Conservation (phyloP, 2,797 vertebrate species). For the Tragopan temminckii region DNA sequence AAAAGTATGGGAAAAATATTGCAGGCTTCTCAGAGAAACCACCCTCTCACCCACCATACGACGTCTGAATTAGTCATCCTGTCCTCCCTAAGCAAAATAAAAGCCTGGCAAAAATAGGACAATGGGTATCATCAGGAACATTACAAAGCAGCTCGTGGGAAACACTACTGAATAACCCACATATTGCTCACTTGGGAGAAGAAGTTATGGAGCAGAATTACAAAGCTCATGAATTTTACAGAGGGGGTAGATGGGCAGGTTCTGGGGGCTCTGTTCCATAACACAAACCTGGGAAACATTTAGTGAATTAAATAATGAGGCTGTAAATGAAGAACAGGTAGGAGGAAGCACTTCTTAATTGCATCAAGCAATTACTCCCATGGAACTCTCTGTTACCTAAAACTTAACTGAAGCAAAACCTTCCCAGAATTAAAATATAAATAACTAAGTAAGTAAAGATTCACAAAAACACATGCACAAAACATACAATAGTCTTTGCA, state of each 20-base stretch:
- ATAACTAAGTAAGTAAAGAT: neutral
- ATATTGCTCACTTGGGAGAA: neutral
- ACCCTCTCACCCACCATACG: neutral
- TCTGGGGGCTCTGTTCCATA: neutral
- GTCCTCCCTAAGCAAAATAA: neutral
- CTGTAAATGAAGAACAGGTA: constrained; percentile 13
- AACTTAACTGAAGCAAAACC: neutral
- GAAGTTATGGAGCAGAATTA: neutral
- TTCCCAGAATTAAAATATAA: neutral
- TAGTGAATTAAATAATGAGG: neutral
- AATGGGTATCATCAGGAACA: neutral
- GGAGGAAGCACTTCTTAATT: neutral
- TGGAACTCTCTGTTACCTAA: neutral
- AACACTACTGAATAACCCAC: neutral
- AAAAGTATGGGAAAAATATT: neutral
- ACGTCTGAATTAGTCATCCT: neutral
- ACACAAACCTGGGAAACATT: neutral
- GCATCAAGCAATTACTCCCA: neutral
- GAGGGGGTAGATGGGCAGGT: neutral
- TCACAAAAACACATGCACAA: neutral
- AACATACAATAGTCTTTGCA: neutral
- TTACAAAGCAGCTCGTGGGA: neutral
- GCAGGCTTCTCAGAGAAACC: neutral
- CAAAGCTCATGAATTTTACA: constrained; percentile 52
- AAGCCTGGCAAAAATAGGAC: constrained; percentile 18